Evolutionary conservation across 2,113 vertebrate genomes (phyloP).

Genomic region (Otocyon megalotis): DNA sequence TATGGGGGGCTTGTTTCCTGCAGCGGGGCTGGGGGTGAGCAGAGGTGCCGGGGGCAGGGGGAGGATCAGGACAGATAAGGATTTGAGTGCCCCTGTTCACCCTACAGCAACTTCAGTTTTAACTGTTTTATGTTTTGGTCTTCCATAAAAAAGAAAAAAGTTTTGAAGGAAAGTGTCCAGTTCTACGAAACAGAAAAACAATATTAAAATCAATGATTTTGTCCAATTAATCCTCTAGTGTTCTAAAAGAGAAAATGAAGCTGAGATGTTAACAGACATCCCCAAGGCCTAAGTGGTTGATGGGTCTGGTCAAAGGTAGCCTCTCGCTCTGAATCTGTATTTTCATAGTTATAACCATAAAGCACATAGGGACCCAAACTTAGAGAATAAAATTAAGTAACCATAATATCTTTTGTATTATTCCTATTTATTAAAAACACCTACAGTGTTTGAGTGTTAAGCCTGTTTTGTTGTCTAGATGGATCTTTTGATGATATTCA

Average conservation of each 20-base stretch:
- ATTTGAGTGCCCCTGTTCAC: not conserved
- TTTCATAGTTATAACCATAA: not conserved
- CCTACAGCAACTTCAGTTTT: not conserved
- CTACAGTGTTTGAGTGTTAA: not conserved
- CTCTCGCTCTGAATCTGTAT: not conserved
- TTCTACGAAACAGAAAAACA: not conserved
- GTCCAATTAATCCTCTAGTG: not conserved
- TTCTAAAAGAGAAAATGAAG: not conserved
- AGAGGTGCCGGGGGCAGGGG: not conserved
- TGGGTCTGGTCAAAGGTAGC: not conserved
- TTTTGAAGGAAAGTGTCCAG: not conserved
- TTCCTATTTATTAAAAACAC: constrained; percentile 3
- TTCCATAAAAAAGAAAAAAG: not conserved
- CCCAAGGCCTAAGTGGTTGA: not conserved
- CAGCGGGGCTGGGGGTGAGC: not conserved
- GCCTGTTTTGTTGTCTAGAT: not conserved
- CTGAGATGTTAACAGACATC: not conserved
- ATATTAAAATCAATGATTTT: not conserved
- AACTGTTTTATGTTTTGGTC: not conserved
- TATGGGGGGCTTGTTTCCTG: not conserved
- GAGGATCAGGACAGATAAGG: not conserved
- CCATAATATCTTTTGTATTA: not conserved
- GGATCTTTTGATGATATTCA: not conserved
- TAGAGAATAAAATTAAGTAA: not conserved
- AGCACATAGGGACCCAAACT: not conserved